Conservation (phyloP, 1,140 invertebrate genomes). For the Drosophila albomicans region DNA sequence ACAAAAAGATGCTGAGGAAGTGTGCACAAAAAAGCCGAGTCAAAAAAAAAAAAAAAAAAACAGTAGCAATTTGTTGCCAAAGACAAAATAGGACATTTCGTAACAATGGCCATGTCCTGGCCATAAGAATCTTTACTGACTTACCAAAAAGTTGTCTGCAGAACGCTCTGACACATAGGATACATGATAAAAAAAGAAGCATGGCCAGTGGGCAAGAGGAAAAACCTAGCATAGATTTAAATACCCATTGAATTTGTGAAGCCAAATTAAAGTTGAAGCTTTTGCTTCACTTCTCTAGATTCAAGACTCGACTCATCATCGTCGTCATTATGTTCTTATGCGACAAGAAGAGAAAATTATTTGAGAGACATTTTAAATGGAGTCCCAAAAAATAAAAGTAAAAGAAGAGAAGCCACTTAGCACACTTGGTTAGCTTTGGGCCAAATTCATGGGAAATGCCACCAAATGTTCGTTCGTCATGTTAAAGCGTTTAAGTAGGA, state of each 20-base stretch:
- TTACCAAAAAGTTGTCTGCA: slow-evolving; percentile 61
- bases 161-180: slow-evolving; percentile 58
- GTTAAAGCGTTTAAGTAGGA: background rate
- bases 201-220: slow-evolving; percentile 18
- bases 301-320: background rate
- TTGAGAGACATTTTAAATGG: slow-evolving; percentile 1
- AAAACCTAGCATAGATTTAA: slow-evolving; percentile 49
- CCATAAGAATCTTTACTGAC: slow-evolving; percentile 26
- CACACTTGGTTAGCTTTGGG: background rate
- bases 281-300: background rate
- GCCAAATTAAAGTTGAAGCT: slow-evolving; percentile 8
- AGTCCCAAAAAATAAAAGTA: background rate
- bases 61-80: slow-evolving; percentile 69
- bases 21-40: slow-evolving; percentile 24
- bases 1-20: slow-evolving; percentile 48
- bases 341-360: background rate
- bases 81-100: slow-evolving; percentile 70
- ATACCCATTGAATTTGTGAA: slow-evolving; percentile 45
- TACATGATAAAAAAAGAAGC: slow-evolving; percentile 58
- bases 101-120: slow-evolving; percentile 71
- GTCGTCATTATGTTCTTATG: slow-evolving; percentile 3
- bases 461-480: background rate
- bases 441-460: background rate
- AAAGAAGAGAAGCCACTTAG: background rate
- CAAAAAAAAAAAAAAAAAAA: slow-evolving; percentile 7